A percentile compares a stretch with the other conserved stretches of the same genome.
phyloP scores from a whole-genome alignment of 2,113 vertebrate species.

The Bagarius yarrelli region DNA sequence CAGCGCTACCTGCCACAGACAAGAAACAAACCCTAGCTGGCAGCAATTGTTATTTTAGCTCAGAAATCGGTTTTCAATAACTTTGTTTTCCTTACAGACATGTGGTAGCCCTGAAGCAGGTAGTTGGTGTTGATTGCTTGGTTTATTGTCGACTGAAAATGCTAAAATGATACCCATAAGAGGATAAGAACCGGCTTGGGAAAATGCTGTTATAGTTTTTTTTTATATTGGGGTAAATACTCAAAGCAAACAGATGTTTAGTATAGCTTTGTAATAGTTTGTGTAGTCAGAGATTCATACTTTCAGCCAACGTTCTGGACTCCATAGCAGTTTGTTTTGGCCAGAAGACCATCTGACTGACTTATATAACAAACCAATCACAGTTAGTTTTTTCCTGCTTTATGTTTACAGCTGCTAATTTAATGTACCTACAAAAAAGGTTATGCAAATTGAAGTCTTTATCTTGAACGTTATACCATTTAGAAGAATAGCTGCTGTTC shows the following conservation, averaged over 20 bases:
- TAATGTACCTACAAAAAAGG: too few species aligned
- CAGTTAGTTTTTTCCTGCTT: too few species aligned
- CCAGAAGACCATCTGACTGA: too few species aligned
- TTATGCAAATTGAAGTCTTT: too few species aligned
- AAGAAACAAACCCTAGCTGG: conserved; percentile 5
- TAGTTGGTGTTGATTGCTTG: conserved; percentile 4
- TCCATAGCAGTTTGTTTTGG: too few species aligned
- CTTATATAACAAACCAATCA: too few species aligned
- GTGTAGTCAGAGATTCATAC: too few species aligned
- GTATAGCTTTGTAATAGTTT: neutral
- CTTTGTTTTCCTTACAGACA: neutral
- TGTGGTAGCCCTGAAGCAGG: neutral
- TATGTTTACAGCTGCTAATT: too few species aligned
- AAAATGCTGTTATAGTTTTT: neutral
- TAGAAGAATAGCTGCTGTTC: too few species aligned
- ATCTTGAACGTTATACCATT: too few species aligned
- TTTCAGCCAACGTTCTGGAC: too few species aligned
- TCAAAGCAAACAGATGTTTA: too few species aligned
- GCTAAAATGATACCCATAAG: neutral
- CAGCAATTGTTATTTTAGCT: neutral
- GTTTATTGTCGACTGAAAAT: neutral
- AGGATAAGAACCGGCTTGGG: neutral
- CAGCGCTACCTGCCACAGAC: conserved; percentile 28
- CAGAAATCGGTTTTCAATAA: neutral
- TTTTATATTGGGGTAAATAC: neutral